These are phyloP conservation scores for Rhea pennata DNA, from an alignment of 2,113 vertebrate genomes.

Conservation along the genomic window DNA sequence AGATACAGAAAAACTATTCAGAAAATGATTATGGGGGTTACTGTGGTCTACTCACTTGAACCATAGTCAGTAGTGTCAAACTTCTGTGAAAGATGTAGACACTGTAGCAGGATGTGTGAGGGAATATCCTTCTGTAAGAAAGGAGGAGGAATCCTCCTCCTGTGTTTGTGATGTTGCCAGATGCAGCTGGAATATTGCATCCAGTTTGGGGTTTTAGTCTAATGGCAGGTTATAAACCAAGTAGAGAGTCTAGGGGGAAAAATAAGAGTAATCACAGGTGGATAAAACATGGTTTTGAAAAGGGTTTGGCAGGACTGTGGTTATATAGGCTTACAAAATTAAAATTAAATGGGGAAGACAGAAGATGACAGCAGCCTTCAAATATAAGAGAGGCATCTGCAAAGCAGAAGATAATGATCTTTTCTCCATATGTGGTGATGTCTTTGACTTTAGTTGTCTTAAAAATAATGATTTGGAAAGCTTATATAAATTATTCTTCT, in stretches of 20 bases:
- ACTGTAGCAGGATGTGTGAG: not conserved
- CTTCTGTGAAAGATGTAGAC: not conserved
- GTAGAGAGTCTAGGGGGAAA: not conserved
- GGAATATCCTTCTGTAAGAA: not conserved
- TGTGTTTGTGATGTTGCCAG: not conserved
- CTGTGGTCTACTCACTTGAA: not conserved
- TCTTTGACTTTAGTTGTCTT: not conserved
- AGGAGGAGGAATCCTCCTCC: not conserved
- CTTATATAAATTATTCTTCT: not conserved
- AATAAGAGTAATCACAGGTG: not conserved
- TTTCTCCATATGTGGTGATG: not conserved
- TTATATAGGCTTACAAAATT: not conserved
- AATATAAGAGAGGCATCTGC: not conserved
- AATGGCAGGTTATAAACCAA: not conserved
- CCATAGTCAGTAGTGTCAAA: not conserved
- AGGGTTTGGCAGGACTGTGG: not conserved
- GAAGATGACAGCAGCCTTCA: not conserved
- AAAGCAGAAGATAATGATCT: rapidly evolving
- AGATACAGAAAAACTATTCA: not conserved
- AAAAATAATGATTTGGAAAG: not conserved
- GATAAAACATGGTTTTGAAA: not conserved
- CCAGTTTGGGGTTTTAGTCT: not conserved
- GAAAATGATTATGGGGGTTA: not conserved
- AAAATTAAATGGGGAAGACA: not conserved
- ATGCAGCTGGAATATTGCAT: not conserved